Evolutionary conservation across 2,797 vertebrate species (phyloP), one percentile per base, ranked within the genome.

Genomic region (Phoxinus dragarum): DNA sequence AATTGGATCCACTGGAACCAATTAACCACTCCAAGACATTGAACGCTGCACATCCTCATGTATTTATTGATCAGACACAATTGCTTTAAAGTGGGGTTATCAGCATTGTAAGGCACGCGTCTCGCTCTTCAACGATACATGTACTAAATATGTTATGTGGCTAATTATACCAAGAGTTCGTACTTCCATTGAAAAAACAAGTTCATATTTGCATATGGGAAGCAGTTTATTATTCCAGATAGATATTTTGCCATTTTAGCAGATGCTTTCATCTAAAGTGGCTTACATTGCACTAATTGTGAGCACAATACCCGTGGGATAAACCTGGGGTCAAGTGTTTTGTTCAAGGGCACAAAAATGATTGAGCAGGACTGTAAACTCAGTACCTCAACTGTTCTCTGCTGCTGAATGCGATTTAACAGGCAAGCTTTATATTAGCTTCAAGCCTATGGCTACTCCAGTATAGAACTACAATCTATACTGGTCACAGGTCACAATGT

Each of bases 1-100:
- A 90, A 91, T 89, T 87, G 81, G 89, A 86, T 89, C 88, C 89
- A 87, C 59, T 87, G 86, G 88, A 90, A 75, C 89, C 89, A 91
- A 91, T 91, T 89, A 90, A 87, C 84, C 73, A 84, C 76, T 84
- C 42, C 42, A 77, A 86, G 82, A 78, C 84, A 61, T 80, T 59
- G 47, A 87, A 75, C 75, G 47, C 84, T 73, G 61, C 27, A 19
- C 38, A 75, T 36, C 44, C 82, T 74, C 84, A 81, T 80, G 82
- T 83, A 79, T 85, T 89, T 90, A 90, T 89, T 88, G 86, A 91
- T 88, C 74, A 61, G 68, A 86, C 75, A 77, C 75, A 81, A 87
- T 89, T 74, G 78, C 61, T 71, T 82, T 79, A 87, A 86, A 89
- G 84, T 71, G 61, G 80, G 78, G 79, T 85, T 64, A 84, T 86